phyloP scores from a whole-genome alignment of 2,888 invertebrate genomes.

The Lucinisca nassula region DNA sequence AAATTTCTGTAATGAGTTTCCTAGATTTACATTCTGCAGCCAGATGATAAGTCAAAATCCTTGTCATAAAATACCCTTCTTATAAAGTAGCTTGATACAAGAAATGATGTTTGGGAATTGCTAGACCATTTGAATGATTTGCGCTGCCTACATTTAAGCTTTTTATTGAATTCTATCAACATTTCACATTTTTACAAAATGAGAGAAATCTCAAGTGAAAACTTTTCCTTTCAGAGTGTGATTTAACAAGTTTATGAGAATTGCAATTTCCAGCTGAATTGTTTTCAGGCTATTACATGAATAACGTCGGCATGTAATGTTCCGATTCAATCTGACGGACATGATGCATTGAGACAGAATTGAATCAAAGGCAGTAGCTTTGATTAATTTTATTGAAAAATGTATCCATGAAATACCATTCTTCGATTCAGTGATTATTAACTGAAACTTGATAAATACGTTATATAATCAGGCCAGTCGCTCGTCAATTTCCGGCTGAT shows the following conservation, averaged over 20 bases:
- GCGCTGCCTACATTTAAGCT: background rate
- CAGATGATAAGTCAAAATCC: no score
- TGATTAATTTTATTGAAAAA: constrained; percentile 11
- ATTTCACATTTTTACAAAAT: background rate
- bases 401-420: background rate
- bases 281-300: background rate
- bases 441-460: background rate
- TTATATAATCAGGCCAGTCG: background rate
- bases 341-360: background rate
- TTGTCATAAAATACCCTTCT: no score
- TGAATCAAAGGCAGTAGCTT: background rate
- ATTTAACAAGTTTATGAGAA: background rate
- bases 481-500: constrained; percentile 3
- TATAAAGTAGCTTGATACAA: no score
- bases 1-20: no score
- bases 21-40: no score
- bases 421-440: background rate
- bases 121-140: background rate
- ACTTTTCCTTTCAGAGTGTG: background rate
- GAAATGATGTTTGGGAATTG: background rate
- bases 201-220: background rate
- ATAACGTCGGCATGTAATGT: background rate
- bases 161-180: background rate
- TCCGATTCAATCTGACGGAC: background rate
- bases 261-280: background rate